A percentile compares a stretch with the other conserved stretches of the same genome.
These are phyloP conservation scores for Baronia brevicornis DNA, from an alignment of 2,888 invertebrate species.

Conservation along the genomic window DNA sequence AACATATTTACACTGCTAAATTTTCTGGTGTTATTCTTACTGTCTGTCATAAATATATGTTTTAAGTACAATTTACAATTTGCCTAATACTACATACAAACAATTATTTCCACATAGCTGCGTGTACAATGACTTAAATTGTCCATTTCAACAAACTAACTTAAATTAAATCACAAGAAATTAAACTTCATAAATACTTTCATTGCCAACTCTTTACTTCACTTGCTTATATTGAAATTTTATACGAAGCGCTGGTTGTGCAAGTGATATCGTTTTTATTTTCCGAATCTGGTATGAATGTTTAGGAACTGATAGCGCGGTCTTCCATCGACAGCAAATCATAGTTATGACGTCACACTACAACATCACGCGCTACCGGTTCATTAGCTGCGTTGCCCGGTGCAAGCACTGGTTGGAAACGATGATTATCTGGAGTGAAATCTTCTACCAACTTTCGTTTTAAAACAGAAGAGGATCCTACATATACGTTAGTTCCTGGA, in stretches of 20 bases:
- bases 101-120: slow-evolving; percentile 36
- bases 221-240: slow-evolving; percentile 35
- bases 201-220: slow-evolving; percentile 24
- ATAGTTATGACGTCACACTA: slow-evolving; percentile 80
- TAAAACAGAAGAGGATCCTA: slow-evolving; percentile 75
- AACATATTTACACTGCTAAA: slow-evolving; percentile 69
- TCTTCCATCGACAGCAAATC: slow-evolving; percentile 74
- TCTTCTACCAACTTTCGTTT: slow-evolving; percentile 79
- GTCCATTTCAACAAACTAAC: slow-evolving; percentile 10
- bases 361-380: slow-evolving; percentile 67
- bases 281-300: slow-evolving; percentile 40
- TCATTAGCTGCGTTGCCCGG: slow-evolving; percentile 64
- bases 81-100: slow-evolving; percentile 60
- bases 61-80: slow-evolving; percentile 66
- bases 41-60: slow-evolving; percentile 71
- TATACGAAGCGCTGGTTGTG: slow-evolving; percentile 32
- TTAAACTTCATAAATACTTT: slow-evolving; percentile 14
- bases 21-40: slow-evolving; percentile 74
- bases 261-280: slow-evolving; percentile 31
- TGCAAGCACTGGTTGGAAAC: slow-evolving; percentile 77
- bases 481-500: slow-evolving; percentile 76
- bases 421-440: slow-evolving; percentile 65
- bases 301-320: slow-evolving; percentile 75
- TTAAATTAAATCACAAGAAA: slow-evolving; percentile 32
- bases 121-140: slow-evolving; percentile 44